A percentile compares a stretch with the other conserved stretches of the same genome.
phyloP scores from a whole-genome alignment of 2,888 invertebrate species.

The Acrobasis consociella region DNA sequence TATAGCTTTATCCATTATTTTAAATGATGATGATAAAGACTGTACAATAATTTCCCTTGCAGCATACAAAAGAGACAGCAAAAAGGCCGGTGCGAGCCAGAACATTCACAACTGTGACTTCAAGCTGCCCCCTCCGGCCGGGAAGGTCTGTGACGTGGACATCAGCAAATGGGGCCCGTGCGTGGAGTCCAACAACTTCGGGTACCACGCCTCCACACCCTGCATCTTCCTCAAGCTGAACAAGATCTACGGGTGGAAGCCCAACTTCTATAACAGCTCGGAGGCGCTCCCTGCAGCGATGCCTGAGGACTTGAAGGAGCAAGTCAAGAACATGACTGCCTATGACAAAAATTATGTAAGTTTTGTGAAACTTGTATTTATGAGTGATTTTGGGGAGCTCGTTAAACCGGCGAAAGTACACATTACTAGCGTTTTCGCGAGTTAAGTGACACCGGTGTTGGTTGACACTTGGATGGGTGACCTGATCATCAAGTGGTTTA shows the following conservation, averaged over 20 bases:
- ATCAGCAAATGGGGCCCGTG: constrained; percentile 91
- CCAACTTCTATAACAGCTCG: constrained; percentile 90
- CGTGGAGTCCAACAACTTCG: constrained; percentile 92
- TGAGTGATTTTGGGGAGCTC: too few species aligned
- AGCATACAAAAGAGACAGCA: constrained; percentile 88
- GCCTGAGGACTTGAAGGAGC: constrained; percentile 87
- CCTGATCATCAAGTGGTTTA: too few species aligned
- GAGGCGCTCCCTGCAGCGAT: constrained; percentile 87
- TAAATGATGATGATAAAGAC: too few species aligned
- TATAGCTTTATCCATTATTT: too few species aligned
- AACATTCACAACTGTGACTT: constrained; percentile 90
- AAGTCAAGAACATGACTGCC: constrained; percentile 83
- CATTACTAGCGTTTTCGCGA: too few species aligned
- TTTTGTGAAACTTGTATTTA: constrained; percentile 25
- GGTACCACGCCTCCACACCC: constrained; percentile 95
- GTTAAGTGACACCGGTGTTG: too few species aligned
- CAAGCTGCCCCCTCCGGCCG: constrained; percentile 86
- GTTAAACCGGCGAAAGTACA: too few species aligned
- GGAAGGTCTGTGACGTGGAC: constrained; percentile 94
- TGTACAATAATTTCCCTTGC: constrained; percentile 25
- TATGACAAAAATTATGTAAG: constrained; percentile 74
- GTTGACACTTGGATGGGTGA: too few species aligned
- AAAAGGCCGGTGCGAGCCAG: constrained; percentile 87
- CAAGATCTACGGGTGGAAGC: constrained; percentile 96
- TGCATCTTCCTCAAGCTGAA: constrained; percentile 98